Base-by-base conservation (phyloP, 2,113 vertebrate species). In the Neoarius graeffei region DNA sequence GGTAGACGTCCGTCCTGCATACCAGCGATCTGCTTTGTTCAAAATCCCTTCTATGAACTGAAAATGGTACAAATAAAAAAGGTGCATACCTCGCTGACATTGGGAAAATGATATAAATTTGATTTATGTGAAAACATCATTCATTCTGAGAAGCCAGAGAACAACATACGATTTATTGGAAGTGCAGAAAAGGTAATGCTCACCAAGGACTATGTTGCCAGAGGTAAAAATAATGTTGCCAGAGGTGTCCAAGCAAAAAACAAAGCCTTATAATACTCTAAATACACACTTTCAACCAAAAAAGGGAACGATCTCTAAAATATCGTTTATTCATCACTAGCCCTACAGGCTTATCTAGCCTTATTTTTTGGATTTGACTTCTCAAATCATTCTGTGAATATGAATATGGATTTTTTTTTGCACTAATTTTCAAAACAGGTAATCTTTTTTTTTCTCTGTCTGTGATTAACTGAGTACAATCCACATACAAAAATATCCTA, bases 211-310 rank as follows among this genome's bases (percentile, higher is more conserved):
- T 82, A 54, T 59, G n/a, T 59, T 69, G 66, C 23, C 50, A 62
- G 66, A 87, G 52, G 42, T 56, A 89, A 88, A 88, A 84, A 83
- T 52, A 80, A 90, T 69, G 35, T 64, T 82, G 30, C 81, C 71
- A 83, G 35, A 85, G 81, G 5, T 79, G 76, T 56, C 76, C n/a
- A 27, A 74, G 71, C 54, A 48, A 82, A 83, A 13, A 82, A n/a
- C 83, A 14, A 59, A 48, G 57, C 67, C 83, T 81, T 64, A 50
- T 88, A 27, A 79, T 48, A 86, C 85, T 81, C 27, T 88, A 92
- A 88, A 91, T 85, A 86, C 88, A 90, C 25, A 90, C 86, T 90
- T 90, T 69, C 89, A 88, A 93, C 95, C 95, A 95, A 94, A 96
- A 92, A 95, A 95, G 94, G 94, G 88, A 94, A 88, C 81, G 35